Percentiles rank a stretch among this genome's conserved stretches.
These are phyloP conservation scores for Callospermophilus lateralis DNA, from an alignment of 2,113 vertebrate genomes.

Conservation along the genomic window DNA sequence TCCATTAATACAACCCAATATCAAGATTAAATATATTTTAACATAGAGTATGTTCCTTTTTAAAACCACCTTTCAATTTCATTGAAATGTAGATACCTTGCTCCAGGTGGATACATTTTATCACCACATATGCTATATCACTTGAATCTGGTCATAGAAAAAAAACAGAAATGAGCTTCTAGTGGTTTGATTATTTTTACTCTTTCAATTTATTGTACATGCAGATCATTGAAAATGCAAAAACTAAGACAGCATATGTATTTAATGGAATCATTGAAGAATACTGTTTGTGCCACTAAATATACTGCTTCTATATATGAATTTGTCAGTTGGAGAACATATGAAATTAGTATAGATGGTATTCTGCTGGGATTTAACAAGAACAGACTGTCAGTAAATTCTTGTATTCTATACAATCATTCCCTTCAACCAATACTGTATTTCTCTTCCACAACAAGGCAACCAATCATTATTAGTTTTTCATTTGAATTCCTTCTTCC, in stretches of 20 bases:
- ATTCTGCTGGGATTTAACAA: background rate
- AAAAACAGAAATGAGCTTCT: background rate
- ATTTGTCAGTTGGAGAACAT: background rate
- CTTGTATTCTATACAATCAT: background rate
- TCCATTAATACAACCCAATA: constrained; percentile 29
- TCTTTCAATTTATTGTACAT: background rate
- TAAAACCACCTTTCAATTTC: constrained; percentile 14
- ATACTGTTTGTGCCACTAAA: background rate
- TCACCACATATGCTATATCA: background rate
- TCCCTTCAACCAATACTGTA: background rate
- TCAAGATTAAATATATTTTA: constrained; percentile 38
- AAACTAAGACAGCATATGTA: background rate
- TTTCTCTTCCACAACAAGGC: background rate
- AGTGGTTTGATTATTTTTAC: constrained; percentile 4
- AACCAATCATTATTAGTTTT: background rate
- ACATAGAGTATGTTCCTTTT: background rate
- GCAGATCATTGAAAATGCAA: constrained; percentile 42
- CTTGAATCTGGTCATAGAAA: constrained; percentile 7
- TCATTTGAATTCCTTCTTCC: background rate
- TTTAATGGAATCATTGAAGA: background rate
- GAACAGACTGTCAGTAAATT: background rate
- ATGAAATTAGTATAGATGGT: background rate
- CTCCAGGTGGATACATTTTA: background rate
- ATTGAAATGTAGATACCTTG: background rate
- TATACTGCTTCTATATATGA: background rate